A percentile compares a stretch with the other conserved stretches of the same genome.
Conservation (phyloP, 1,140 invertebrate genomes). For the Trypoxylus dichotomus region DNA sequence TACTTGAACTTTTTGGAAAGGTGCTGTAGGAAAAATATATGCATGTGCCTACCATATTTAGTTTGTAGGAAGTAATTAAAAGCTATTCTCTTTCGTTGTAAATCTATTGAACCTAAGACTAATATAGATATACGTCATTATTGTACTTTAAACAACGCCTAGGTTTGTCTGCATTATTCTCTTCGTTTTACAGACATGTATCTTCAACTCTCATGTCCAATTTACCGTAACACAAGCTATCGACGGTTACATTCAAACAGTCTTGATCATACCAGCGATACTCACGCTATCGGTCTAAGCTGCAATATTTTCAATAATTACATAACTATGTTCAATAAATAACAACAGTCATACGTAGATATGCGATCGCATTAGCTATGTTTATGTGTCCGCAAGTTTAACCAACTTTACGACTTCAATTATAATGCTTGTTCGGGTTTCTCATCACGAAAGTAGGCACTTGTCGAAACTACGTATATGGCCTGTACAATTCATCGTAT, state of each 20-base stretch:
- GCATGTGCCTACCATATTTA: too few species aligned
- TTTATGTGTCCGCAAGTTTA: constrained; percentile 4
- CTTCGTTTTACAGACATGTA: too few species aligned
- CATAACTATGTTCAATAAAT: not conserved
- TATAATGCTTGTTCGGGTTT: not conserved
- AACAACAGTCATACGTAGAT: not conserved
- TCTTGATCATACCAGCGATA: not conserved
- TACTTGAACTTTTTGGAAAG: too few species aligned
- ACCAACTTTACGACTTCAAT: not conserved
- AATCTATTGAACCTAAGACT: too few species aligned
- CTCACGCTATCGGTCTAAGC: not conserved
- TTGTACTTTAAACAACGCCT: too few species aligned
- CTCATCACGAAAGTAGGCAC: not conserved
- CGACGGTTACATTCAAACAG: not conserved
- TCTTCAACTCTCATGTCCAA: not conserved
- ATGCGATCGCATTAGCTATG: not conserved
- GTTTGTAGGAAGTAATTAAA: too few species aligned
- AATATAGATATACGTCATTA: too few species aligned
- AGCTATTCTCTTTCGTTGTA: too few species aligned
- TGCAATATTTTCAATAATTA: not conserved
- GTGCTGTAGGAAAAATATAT: too few species aligned
- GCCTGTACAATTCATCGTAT: not conserved
- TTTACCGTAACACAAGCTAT: not conserved
- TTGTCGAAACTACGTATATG: constrained; percentile 14
- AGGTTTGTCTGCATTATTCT: too few species aligned